These are phyloP conservation scores for Omphaloscelis lunosa DNA, from an alignment of 2,888 invertebrate genomes.

Conservation along the genomic window DNA sequence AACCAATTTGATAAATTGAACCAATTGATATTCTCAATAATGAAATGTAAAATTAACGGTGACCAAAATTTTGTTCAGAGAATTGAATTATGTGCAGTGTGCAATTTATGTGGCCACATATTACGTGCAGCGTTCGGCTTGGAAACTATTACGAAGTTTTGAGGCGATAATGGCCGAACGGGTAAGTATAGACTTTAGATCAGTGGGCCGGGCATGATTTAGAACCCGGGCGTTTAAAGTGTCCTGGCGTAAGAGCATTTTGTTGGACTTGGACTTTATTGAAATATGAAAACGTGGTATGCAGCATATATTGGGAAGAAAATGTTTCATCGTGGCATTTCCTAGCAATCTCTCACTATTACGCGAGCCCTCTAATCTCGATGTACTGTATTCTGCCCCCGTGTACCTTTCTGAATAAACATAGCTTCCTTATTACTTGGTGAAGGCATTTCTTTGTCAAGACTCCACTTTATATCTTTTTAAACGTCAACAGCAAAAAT, in stretches of 20 bases:
- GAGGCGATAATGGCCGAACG: constrained; percentile 61
- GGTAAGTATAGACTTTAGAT: constrained; percentile 64
- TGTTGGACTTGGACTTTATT: constrained; percentile 32
- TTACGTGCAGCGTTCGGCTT: constrained; percentile 60
- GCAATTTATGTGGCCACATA: constrained; percentile 65
- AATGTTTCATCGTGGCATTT: constrained; percentile 1
- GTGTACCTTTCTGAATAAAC: constrained; percentile 15
- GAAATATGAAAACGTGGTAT: constrained; percentile 6
- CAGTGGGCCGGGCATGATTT: constrained; percentile 58
- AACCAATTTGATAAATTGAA: constrained; percentile 51
- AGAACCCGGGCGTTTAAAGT: constrained; percentile 35
- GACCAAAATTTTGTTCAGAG: constrained; percentile 60
- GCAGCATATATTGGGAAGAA: neutral
- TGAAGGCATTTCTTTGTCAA: constrained; percentile 17
- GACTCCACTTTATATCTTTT: constrained; percentile 31
- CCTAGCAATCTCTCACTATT: constrained; percentile 10
- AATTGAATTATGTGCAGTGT: constrained; percentile 59
- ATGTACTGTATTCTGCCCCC: constrained; percentile 18
- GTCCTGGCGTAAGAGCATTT: constrained; percentile 37
- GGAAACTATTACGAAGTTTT: constrained; percentile 63
- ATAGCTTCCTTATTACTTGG: constrained; percentile 21
- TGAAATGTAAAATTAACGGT: constrained; percentile 58
- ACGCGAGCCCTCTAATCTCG: constrained; percentile 17
- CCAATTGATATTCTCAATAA: constrained; percentile 53
- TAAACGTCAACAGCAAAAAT: constrained; percentile 44